Evolutionary conservation across 2,888 invertebrate species (phyloP), one percentile per base, ranked within the genome.

Genomic region (Trissoscelio sp.): DNA sequence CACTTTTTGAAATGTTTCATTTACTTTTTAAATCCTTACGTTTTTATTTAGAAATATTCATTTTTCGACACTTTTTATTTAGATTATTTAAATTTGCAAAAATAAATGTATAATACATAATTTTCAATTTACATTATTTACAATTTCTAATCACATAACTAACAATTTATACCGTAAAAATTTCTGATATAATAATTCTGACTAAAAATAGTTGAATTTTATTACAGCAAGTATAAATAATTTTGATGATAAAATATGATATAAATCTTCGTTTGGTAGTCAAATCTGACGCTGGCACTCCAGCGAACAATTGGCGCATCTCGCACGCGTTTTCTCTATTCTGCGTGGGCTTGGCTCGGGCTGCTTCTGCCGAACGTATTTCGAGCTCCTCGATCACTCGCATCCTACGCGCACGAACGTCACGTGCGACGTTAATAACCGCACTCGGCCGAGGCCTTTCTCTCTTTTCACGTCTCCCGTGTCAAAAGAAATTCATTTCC

Each of bases 331-430:
- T 37, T 48, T 37, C 44, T 69, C 69, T 62, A 62, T 70, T 64
- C 24, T 34, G 78, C 78, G 78, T 78, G 70, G 78, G 78, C 62
- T 57, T 18, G 46, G 28, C 55, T 53, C 46, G 58, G 44, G 64
- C 64, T 42, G 70, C 78, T 78, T 78, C 78, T 78, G 69, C 78
- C 78, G 70, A 78, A 78, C 78, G 70, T 78, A 78, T 78, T 78
- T 78, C 58, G 70, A 78, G 57, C 70, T 72, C 64, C 64, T 72
- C 78, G 78, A 78, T 78, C 72, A 79, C 58, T 60, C 66, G 64
- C 72, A 20, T 6, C 79, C 79, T 72, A 79, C 79, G 79, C 79
- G 58, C 58, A 2, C 57, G 66, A 18, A 48, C 70, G 79, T 79
- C 79, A 72, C 79, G 72, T 60, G 79, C 66, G 66, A 72, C 79